phyloP scores from a whole-genome alignment of 2,888 invertebrate genomes.

The Cremastinae sp. region DNA sequence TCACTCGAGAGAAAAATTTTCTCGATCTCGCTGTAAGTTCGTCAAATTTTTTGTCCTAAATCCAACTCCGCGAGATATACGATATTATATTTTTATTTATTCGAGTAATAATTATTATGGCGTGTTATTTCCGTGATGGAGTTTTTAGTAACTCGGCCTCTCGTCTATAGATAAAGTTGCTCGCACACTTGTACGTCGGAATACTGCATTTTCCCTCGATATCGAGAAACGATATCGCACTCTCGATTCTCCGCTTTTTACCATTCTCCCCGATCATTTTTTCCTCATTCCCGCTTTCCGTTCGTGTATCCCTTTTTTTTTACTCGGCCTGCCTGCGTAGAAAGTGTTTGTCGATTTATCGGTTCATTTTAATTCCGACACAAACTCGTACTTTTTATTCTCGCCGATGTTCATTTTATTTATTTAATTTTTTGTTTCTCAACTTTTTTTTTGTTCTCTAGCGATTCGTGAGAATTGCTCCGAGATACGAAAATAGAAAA shows the following conservation, averaged over 20 bases:
- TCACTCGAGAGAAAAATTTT: background rate
- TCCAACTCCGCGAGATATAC: conserved; percentile 12
- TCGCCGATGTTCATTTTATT: background rate
- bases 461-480: background rate
- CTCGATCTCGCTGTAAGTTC: conserved; percentile 1
- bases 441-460: background rate
- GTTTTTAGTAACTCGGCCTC: conserved; percentile 32
- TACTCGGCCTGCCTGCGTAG: conserved; percentile 38
- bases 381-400: background rate
- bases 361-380: conserved; percentile 11
- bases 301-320: conserved; percentile 23
- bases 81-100: background rate
- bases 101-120: conserved; percentile 3
- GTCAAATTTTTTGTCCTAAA: conserved; percentile 23
- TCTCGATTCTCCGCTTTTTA: conserved; percentile 18
- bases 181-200: conserved; percentile 17
- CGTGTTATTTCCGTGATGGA: conserved; percentile 34
- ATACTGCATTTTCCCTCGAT: conserved; percentile 48
- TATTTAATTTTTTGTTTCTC: background rate
- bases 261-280: background rate
- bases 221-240: conserved; percentile 28
- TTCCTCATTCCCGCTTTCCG: background rate
- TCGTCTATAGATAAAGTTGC: conserved; percentile 42
- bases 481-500: conserved; percentile 41
- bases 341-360: conserved; percentile 52